Evolutionary conservation across 2,888 invertebrate genomes (phyloP).

Genomic region (Xylota segnis): DNA sequence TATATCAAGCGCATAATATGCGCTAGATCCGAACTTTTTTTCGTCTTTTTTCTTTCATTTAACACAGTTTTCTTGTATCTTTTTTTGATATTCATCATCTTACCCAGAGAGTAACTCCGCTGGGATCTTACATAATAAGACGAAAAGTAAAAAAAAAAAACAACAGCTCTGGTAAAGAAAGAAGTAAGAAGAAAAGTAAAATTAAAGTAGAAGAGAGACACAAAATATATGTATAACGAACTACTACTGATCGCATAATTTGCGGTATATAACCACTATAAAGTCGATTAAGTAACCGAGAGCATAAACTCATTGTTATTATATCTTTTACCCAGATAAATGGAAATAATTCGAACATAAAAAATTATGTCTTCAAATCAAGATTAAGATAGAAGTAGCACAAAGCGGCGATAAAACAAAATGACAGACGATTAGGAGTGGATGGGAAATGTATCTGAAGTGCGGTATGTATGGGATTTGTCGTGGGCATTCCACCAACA

Average conservation of each 20-base stretch:
- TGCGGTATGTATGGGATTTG: neutral
- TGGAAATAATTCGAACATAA: constrained; percentile 70
- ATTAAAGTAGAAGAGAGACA: constrained; percentile 29
- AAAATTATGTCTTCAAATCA: constrained; percentile 61
- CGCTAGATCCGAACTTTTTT: constrained; percentile 64
- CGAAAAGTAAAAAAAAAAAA: constrained; percentile 35
- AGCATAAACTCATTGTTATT: constrained; percentile 74
- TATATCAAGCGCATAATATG: constrained; percentile 74
- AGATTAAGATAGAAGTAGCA: constrained; percentile 70
- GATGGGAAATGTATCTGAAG: constrained; percentile 6
- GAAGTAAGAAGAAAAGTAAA: constrained; percentile 28
- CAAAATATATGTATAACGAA: constrained; percentile 55
- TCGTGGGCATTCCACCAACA: neutral
- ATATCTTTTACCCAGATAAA: constrained; percentile 59
- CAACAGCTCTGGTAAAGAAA: constrained; percentile 32
- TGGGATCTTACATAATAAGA: constrained; percentile 67
- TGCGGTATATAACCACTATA: constrained; percentile 72
- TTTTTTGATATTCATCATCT: constrained; percentile 56
- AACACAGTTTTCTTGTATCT: constrained; percentile 60
- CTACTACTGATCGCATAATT: constrained; percentile 73
- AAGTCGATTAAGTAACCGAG: constrained; percentile 74
- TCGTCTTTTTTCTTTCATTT: constrained; percentile 36
- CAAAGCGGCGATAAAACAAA: constrained; percentile 62
- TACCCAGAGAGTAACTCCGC: constrained; percentile 48
- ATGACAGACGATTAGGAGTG: constrained; percentile 16